Conservation (phyloP, 2,113 vertebrate genomes). For the Xyrauchen texanus region DNA sequence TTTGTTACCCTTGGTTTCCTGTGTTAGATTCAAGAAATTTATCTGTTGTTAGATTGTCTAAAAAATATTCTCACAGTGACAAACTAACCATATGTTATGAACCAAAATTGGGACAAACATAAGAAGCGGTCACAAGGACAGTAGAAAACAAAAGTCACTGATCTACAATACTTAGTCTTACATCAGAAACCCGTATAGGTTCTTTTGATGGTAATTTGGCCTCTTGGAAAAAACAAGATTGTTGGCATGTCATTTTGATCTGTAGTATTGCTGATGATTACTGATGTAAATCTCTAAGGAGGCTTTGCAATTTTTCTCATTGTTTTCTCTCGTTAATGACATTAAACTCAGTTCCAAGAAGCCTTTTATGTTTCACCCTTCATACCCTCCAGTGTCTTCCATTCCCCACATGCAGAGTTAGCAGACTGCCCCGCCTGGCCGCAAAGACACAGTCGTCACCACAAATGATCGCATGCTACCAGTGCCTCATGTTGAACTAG, state of each 20-base stretch:
- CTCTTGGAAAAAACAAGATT: not conserved
- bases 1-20: not conserved
- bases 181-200: not conserved
- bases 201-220: conserved; percentile 21
- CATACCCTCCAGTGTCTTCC: not conserved
- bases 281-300: conserved; percentile 23
- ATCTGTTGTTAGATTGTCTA: too few species aligned
- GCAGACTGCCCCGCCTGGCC: not conserved
- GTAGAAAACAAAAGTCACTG: too few species aligned
- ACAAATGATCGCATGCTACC: not conserved
- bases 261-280: not conserved
- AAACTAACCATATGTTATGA: too few species aligned
- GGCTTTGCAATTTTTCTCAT: conserved; percentile 1
- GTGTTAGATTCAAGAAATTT: not conserved
- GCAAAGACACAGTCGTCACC: not conserved
- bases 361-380: not conserved
- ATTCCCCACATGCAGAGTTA: not conserved
- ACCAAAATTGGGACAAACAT: too few species aligned
- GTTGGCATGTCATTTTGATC: too few species aligned
- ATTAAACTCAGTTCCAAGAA: not conserved
- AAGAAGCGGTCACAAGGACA: too few species aligned
- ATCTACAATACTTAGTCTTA: too few species aligned
- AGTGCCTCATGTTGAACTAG: conserved; percentile 7
- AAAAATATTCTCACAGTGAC: too few species aligned
- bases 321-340: conserved; percentile 15